Evolutionary conservation across 2,888 invertebrate species (phyloP).

Genomic region (Limenitis camilla): DNA sequence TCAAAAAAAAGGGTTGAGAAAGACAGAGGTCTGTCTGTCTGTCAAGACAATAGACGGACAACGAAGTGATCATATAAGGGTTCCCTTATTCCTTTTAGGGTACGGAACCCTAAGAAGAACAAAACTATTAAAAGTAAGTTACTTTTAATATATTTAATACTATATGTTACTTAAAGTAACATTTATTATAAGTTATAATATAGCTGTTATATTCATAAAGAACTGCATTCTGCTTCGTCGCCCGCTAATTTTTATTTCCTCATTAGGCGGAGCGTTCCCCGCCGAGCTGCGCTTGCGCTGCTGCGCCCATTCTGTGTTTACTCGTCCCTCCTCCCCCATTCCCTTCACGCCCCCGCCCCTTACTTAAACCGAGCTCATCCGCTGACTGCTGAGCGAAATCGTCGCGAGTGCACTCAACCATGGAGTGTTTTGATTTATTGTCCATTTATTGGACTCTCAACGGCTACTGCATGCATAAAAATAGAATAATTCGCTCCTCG

Average conservation of each 20-base stretch:
- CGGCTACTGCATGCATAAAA: conserved; percentile 39
- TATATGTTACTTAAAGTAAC: too few species aligned
- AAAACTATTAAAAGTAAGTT: not conserved
- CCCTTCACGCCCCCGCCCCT: conserved; percentile 35
- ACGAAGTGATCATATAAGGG: too few species aligned
- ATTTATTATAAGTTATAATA: conserved; percentile 8
- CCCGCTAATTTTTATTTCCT: conserved; percentile 73
- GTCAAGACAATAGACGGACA: not conserved
- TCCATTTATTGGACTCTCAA: conserved; percentile 60
- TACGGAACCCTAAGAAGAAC: not conserved
- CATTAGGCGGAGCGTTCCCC: conserved; percentile 58
- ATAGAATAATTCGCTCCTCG: conserved; percentile 39
- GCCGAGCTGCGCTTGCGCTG: conserved; percentile 37
- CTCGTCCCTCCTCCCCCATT: conserved; percentile 19
- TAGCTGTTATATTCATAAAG: conserved; percentile 43
- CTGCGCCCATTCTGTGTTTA: conserved; percentile 54
- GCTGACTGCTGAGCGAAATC: conserved; percentile 50
- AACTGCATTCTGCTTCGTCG: conserved; percentile 59
- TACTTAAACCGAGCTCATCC: conserved; percentile 34
- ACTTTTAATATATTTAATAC: too few species aligned
- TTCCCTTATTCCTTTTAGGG: too few species aligned
- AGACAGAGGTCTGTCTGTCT: too few species aligned
- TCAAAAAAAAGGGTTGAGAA: too few species aligned
- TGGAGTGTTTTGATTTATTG: conserved; percentile 68
- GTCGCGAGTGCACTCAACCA: conserved; percentile 55